Evolutionary conservation across 2,113 vertebrate genomes (phyloP).

Genomic region (Pao palembangensis): DNA sequence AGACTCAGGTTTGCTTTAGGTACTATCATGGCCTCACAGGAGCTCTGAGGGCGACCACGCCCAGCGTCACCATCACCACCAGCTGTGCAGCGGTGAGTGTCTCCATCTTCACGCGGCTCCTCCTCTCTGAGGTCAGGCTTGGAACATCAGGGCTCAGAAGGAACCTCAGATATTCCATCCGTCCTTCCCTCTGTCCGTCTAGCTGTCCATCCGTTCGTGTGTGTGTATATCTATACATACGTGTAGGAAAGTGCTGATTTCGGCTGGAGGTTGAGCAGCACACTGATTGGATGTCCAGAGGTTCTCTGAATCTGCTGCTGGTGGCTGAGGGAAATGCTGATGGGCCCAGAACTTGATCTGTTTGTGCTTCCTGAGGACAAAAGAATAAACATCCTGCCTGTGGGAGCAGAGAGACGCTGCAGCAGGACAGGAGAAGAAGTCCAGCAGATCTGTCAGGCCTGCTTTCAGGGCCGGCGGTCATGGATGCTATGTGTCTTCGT

Average conservation of each 20-base stretch:
- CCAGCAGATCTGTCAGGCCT: no score
- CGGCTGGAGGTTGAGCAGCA: not conserved
- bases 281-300: slow-evolving; percentile 59
- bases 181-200: no score
- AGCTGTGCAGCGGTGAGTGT: slow-evolving; percentile 80
- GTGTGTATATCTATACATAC: no score
- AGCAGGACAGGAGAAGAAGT: no score
- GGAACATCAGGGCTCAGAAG: no score
- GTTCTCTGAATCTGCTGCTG: slow-evolving; percentile 57
- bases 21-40: slow-evolving; percentile 95
- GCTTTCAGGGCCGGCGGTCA: slow-evolving; percentile 19
- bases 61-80: slow-evolving; percentile 90
- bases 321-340: slow-evolving; percentile 70
- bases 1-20: slow-evolving; percentile 98
- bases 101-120: not conserved
- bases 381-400: slow-evolving; percentile 61
- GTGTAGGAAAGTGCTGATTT: no score
- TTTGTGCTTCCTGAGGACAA: slow-evolving; percentile 50
- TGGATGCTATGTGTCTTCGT: slow-evolving; percentile 61
- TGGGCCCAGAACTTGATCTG: slow-evolving; percentile 70
- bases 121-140: no score
- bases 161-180: no score
- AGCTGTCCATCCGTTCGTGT: no score
- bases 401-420: not conserved
- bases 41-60: slow-evolving; percentile 89